A percentile compares a stretch with the other conserved stretches of the same genome.
Conservation (phyloP, 2,797 vertebrate genomes). For the Columba guinea region DNA sequence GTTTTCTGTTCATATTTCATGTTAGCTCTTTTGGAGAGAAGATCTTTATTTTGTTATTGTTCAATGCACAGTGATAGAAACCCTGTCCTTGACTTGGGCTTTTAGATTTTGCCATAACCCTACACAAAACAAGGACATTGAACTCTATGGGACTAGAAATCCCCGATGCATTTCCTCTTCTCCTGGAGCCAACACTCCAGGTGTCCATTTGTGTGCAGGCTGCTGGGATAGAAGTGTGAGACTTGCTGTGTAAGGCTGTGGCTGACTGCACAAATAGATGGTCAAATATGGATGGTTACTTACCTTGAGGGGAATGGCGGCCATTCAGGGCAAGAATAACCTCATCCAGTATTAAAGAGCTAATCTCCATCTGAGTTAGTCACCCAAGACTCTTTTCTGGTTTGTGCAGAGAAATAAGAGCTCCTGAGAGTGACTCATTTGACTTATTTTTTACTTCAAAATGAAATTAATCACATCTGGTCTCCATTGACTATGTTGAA, state of each 20-base stretch:
- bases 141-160: neutral
- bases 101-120: neutral
- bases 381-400: neutral
- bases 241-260: neutral
- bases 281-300: neutral
- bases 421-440: neutral
- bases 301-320: neutral
- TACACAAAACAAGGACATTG: neutral
- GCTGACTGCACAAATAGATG: neutral
- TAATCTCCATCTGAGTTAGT: neutral
- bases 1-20: neutral
- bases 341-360: neutral
- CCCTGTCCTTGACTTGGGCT: neutral
- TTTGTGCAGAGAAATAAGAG: neutral
- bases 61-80: neutral
- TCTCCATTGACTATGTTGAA: neutral
- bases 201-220: neutral
- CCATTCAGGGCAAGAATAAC: neutral
- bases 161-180: neutral
- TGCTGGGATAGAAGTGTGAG: neutral
- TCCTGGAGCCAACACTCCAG: neutral
- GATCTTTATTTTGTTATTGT: neutral
- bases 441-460: neutral
- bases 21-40: neutral
- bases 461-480: neutral